Conservation (phyloP, 2,797 vertebrate genomes). For the Cercopithecus diana region DNA sequence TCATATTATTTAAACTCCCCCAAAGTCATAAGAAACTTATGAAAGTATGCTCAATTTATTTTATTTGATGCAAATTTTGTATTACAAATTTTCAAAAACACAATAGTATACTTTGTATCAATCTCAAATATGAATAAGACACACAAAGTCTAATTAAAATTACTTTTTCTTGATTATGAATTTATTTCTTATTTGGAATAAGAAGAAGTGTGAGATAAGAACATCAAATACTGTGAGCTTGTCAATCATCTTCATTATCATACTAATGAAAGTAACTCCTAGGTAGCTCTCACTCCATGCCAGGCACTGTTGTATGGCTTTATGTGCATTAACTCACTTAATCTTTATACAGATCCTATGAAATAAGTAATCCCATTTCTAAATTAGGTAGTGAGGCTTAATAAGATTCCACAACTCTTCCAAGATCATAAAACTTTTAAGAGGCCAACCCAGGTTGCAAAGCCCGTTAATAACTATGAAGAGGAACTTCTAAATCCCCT, state of each 20-base stretch:
- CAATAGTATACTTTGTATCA: not conserved
- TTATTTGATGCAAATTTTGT: not conserved
- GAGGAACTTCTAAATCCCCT: not conserved
- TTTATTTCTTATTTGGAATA: not conserved
- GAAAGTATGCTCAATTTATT: not conserved
- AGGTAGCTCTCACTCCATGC: not conserved
- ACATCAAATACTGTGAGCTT: not conserved
- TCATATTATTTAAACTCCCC: not conserved
- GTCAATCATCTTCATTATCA: not conserved
- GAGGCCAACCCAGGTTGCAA: not conserved
- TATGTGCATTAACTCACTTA: not conserved
- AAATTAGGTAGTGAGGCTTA: not conserved
- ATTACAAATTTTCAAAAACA: not conserved
- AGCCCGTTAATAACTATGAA: not conserved
- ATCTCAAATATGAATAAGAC: not conserved
- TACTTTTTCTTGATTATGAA: not conserved
- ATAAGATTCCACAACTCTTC: not conserved
- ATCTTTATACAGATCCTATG: not conserved
- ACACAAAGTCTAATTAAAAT: not conserved
- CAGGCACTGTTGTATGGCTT: not conserved
- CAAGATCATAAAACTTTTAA: not conserved
- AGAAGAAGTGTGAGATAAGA: not conserved
- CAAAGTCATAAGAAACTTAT: not conserved
- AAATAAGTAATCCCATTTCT: not conserved
- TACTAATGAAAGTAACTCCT: not conserved